phyloP scores from a whole-genome alignment of 2,797 vertebrate genomes.

The Kryptolebias ocellatus region DNA sequence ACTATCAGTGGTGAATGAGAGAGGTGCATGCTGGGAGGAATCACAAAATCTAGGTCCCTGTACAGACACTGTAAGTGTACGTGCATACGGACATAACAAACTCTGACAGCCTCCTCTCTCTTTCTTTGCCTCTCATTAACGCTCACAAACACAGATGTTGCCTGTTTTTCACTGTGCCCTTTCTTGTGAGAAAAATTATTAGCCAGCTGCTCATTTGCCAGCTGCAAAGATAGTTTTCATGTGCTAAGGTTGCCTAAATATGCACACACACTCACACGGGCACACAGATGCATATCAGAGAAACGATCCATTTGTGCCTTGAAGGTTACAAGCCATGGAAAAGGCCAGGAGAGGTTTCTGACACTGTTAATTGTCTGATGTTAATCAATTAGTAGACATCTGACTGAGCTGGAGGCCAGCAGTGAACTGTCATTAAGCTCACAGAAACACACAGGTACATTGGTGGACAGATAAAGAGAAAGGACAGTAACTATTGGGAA shows the following conservation, averaged over 20 bases:
- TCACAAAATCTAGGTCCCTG: conserved; percentile 32
- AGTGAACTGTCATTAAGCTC: conserved; percentile 48
- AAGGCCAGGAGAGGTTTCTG: conserved; percentile 55
- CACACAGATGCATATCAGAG: conserved; percentile 16
- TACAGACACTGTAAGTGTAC: conserved; percentile 20
- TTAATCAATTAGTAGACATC: conserved; percentile 74
- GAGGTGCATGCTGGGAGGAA: conserved; percentile 47
- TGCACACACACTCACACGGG: conserved; percentile 13
- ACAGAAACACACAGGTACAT: conserved; percentile 43
- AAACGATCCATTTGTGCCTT: conserved; percentile 36
- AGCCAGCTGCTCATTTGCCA: conserved; percentile 71
- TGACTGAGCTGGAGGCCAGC: conserved; percentile 56
- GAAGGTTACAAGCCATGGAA: conserved; percentile 46
- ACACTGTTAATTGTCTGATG: conserved; percentile 59
- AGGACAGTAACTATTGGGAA: conserved; percentile 41
- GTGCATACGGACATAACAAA: conserved; percentile 33
- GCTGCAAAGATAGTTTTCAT: conserved; percentile 46
- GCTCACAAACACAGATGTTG: conserved; percentile 64
- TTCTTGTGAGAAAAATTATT: conserved; percentile 65
- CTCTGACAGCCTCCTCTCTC: conserved; percentile 46
- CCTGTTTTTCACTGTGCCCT: conserved; percentile 47
- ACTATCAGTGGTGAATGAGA: conserved; percentile 55
- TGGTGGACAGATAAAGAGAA: conserved; percentile 27
- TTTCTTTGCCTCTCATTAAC: conserved; percentile 52
- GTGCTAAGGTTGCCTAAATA: conserved; percentile 36